A percentile compares a stretch with the other conserved stretches of the same genome.
phyloP scores from a whole-genome alignment of 2,888 invertebrate species.

The Nemapogon koenigi region DNA sequence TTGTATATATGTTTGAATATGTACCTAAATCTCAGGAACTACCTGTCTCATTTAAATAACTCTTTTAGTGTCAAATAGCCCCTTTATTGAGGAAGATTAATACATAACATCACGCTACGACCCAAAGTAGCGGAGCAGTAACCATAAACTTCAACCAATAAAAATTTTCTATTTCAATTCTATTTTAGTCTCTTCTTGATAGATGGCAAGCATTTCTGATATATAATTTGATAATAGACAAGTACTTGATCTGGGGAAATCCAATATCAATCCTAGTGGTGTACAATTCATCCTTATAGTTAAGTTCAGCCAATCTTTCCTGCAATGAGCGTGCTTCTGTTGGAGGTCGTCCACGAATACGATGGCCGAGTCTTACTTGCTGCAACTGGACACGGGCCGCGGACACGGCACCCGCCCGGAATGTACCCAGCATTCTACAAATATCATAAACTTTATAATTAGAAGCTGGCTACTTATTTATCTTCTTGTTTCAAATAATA shows the following conservation, averaged over 20 bases:
- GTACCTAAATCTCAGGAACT: too few relatives aligned
- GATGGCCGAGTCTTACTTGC: constrained; percentile 59
- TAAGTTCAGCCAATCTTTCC: constrained; percentile 71
- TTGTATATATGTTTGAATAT: too few relatives aligned
- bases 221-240: constrained; percentile 11
- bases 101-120: too few relatives aligned
- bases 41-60: too few relatives aligned
- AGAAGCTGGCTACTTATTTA: too few relatives aligned
- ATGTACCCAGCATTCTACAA: constrained; percentile 38
- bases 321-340: constrained; percentile 70
- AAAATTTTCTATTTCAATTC: too few relatives aligned
- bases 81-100: too few relatives aligned
- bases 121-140: too few relatives aligned
- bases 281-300: constrained; percentile 48
- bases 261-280: constrained; percentile 48
- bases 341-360: constrained; percentile 74
- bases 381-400: constrained; percentile 36
- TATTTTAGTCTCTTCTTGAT: background rate
- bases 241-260: constrained; percentile 39
- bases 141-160: too few relatives aligned
- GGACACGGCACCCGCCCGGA: constrained; percentile 27
- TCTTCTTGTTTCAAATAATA: too few relatives aligned
- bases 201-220: background rate
- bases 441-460: too few relatives aligned
- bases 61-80: too few relatives aligned